Conservation (phyloP, 2,888 invertebrate genomes). For the Agapetus fuscipes region DNA sequence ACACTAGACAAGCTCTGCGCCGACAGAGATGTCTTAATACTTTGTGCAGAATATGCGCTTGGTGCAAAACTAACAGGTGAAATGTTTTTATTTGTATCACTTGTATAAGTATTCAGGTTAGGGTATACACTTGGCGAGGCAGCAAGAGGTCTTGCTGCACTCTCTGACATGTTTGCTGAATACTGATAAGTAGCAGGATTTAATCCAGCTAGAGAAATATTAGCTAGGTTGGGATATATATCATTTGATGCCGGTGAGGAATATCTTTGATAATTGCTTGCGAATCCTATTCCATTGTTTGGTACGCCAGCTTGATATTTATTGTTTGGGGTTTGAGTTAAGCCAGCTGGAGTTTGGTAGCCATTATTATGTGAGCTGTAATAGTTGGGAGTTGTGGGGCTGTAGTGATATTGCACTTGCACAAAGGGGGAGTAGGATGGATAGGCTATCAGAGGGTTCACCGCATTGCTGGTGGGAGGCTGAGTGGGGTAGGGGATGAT, state of each 20-base stretch:
- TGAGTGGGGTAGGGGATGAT: constrained; percentile 11
- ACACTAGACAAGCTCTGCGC: constrained; percentile 8
- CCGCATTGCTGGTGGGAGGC: neutral
- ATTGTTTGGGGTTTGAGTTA: no score
- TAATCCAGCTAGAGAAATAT: neutral
- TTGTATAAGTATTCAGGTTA: constrained; percentile 1
- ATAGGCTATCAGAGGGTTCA: constrained; percentile 16
- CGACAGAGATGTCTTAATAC: constrained; percentile 8
- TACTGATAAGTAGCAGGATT: constrained; percentile 2
- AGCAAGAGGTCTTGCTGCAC: neutral
- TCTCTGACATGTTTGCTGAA: neutral
- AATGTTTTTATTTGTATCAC: neutral
- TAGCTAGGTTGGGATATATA: constrained; percentile 2
- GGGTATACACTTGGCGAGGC: constrained; percentile 4
- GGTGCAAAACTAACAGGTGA: neutral
- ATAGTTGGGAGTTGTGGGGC: neutral
- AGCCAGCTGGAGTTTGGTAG: neutral
- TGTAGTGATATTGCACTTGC: neutral
- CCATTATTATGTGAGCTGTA: neutral
- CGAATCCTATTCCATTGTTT: neutral
- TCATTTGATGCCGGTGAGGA: neutral
- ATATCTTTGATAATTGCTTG: neutral
- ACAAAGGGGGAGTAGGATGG: constrained; percentile 8
- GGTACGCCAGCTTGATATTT: neutral
- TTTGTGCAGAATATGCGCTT: constrained; percentile 1